Percentiles rank a stretch among this genome's conserved stretches.
These are phyloP conservation scores for Muscicapa comitata DNA, from an alignment of 2,797 vertebrate species.

Conservation along the genomic window DNA sequence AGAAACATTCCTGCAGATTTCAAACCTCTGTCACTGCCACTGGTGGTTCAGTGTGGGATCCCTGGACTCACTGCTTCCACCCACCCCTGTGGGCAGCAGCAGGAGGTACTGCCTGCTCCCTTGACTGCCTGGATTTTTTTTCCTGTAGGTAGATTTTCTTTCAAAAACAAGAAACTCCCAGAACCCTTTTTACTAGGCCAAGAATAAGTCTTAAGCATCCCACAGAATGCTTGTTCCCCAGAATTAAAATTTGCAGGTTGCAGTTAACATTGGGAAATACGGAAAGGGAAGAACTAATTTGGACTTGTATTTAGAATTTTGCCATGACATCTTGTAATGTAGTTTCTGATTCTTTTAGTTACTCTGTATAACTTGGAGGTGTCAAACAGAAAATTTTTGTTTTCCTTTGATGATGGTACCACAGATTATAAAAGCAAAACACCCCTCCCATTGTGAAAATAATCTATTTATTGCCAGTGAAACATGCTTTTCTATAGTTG, in stretches of 20 bases:
- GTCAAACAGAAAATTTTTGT: background rate
- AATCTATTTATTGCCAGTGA: background rate
- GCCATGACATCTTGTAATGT: background rate
- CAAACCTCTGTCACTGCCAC: rapidly evolving
- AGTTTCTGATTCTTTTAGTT: background rate
- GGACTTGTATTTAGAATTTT: background rate
- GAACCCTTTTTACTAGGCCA: background rate
- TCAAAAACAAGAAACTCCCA: background rate
- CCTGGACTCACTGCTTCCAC: rapidly evolving
- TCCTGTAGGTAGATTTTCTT: background rate
- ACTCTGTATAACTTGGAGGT: background rate
- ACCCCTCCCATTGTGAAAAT: background rate
- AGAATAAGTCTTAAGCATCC: background rate
- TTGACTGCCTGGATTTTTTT: background rate
- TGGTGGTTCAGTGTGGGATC: background rate
- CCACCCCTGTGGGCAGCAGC: background rate
- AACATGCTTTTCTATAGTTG: background rate
- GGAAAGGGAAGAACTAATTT: background rate
- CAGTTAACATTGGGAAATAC: background rate
- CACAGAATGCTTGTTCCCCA: background rate
- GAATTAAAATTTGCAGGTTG: background rate
- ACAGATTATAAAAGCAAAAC: background rate
- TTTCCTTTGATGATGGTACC: background rate
- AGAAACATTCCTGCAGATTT: rapidly evolving
- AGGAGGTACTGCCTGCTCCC: background rate